Conservation (phyloP, 2,888 invertebrate species). For the Ophioninae sp. region DNA sequence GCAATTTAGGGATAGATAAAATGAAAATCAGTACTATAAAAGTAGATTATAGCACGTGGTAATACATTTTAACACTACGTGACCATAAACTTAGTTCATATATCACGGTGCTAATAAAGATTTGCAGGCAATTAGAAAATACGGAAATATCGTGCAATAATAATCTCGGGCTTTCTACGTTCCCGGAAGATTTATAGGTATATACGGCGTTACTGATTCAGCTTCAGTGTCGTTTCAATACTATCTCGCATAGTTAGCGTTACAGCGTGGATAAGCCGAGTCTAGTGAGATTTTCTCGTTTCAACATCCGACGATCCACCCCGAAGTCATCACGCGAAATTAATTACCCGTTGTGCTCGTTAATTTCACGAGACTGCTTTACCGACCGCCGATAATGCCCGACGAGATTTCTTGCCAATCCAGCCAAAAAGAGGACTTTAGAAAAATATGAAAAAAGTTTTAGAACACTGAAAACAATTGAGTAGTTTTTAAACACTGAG, state of each 20-base stretch:
- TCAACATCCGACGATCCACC: background rate
- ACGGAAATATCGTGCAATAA: constrained; percentile 35
- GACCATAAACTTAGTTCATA: background rate
- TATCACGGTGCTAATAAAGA: background rate
- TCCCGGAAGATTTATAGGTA: constrained; percentile 42
- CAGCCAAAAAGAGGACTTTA: too few relatives aligned
- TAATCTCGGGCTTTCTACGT: background rate
- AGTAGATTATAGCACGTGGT: background rate
- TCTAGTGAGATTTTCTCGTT: background rate
- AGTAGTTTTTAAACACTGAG: too few relatives aligned
- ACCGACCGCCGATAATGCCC: background rate
- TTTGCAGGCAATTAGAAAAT: constrained; percentile 40
- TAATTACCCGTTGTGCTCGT: background rate
- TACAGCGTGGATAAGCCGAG: background rate
- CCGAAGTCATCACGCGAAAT: background rate
- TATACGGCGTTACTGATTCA: constrained; percentile 13
- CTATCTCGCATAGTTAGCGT: background rate
- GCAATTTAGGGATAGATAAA: background rate
- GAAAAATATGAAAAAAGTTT: too few relatives aligned
- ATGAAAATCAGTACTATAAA: background rate
- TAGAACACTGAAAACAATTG: too few relatives aligned
- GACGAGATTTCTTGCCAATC: background rate
- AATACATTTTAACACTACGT: background rate
- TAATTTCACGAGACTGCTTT: background rate
- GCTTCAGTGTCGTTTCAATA: background rate